phyloP scores from a whole-genome alignment of 2,797 vertebrate species.

The Capromys pilorides region DNA sequence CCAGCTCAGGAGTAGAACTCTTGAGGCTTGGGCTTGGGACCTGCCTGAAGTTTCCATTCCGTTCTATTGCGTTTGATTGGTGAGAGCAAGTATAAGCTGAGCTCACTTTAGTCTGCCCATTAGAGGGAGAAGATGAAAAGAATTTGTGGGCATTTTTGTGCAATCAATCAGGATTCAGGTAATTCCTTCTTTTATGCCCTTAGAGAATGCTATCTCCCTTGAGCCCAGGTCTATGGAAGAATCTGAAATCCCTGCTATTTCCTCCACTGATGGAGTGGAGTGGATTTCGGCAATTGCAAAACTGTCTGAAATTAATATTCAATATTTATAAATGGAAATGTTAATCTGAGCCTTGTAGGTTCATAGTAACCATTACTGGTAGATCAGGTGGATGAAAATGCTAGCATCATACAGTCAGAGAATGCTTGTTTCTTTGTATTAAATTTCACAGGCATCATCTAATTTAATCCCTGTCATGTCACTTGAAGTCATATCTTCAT shows the following conservation, averaged over 20 bases:
- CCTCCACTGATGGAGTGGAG: not conserved
- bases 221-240: not conserved
- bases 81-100: not conserved
- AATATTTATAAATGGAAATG: not conserved
- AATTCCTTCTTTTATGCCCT: not conserved
- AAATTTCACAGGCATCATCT: not conserved
- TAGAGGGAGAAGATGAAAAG: not conserved
- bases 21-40: not conserved
- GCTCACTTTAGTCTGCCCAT: not conserved
- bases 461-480: conserved; percentile 4
- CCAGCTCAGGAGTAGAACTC: not conserved
- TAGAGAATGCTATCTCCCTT: not conserved
- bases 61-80: not conserved
- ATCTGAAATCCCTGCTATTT: not conserved
- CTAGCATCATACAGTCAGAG: not conserved
- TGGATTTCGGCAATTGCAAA: not conserved
- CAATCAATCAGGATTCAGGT: not conserved
- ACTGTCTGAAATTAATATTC: conserved; percentile 21
- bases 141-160: not conserved
- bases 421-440: not conserved
- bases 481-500: not conserved
- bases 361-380: not conserved
- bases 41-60: not conserved
- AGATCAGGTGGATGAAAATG: not conserved
- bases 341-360: not conserved